phyloP scores from a whole-genome alignment of 2,113 vertebrate species.

The Bothrops jararaca region DNA sequence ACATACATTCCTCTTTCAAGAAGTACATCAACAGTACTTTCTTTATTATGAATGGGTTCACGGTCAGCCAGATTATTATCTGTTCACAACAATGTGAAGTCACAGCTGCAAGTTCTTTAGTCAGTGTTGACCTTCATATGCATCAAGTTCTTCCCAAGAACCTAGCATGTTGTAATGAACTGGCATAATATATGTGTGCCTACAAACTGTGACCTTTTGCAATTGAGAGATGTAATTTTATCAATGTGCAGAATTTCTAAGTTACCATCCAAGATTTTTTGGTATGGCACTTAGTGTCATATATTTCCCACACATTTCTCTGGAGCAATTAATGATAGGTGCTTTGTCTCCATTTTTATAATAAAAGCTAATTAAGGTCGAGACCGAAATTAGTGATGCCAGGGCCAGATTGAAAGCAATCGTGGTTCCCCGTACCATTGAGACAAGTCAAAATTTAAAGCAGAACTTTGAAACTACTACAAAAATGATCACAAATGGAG shows the following conservation, averaged over 20 bases:
- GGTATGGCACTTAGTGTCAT: neutral
- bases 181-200: neutral
- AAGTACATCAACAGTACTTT: neutral
- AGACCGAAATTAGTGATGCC: neutral
- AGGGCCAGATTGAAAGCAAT: neutral
- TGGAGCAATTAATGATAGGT: neutral
- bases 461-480: neutral
- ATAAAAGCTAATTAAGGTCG: neutral
- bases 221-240: neutral
- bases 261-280: neutral
- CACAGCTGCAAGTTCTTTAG: no score
- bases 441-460: neutral
- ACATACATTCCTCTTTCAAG: neutral
- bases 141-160: neutral
- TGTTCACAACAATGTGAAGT: no score
- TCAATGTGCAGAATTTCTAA: neutral
- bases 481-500: neutral
- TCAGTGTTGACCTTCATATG: neutral
- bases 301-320: neutral
- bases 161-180: neutral
- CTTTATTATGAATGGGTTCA: neutral
- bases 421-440: neutral
- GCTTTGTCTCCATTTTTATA: neutral
- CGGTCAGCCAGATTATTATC: no score
- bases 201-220: neutral